These are phyloP conservation scores for Pimpla rufipes DNA, from an alignment of 2,888 invertebrate genomes.

Conservation along the genomic window DNA sequence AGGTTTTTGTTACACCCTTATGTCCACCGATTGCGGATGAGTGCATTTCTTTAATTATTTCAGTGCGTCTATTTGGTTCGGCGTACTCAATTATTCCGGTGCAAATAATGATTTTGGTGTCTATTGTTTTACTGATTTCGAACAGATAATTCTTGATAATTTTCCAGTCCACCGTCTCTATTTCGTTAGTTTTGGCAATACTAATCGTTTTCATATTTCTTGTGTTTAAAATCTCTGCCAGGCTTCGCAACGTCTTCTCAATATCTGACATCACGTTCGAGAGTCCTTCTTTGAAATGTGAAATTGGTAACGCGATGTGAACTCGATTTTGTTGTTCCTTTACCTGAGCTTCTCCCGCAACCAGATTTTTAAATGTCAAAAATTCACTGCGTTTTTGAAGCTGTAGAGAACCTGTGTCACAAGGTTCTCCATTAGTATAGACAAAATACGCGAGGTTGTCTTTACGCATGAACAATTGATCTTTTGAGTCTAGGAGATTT, in stretches of 20 bases:
- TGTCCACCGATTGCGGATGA: slow-evolving; percentile 31
- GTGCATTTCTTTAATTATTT: slow-evolving; percentile 30
- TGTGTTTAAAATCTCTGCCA: not conserved
- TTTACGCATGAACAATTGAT: slow-evolving; percentile 38
- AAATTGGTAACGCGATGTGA: slow-evolving; percentile 35
- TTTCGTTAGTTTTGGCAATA: slow-evolving; percentile 33
- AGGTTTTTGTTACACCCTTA: slow-evolving; percentile 30
- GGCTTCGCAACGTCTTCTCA: not conserved
- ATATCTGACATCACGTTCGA: not conserved
- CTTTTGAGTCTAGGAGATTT: slow-evolving; percentile 33
- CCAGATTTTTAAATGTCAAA: not conserved
- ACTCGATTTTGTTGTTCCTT: slow-evolving; percentile 5
- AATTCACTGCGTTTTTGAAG: not conserved
- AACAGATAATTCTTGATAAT: no score
- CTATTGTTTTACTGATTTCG: not conserved
- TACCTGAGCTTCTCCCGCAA: not conserved
- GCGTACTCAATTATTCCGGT: slow-evolving; percentile 18
- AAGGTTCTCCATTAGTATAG: slow-evolving; percentile 12
- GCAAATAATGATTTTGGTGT: slow-evolving; percentile 33
- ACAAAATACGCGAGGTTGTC: slow-evolving; percentile 38
- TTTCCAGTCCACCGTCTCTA: slow-evolving; percentile 10
- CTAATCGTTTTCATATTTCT: not conserved
- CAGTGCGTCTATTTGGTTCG: not conserved
- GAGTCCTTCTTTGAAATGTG: not conserved
- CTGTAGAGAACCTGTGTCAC: slow-evolving; percentile 36